Evolutionary conservation across 2,113 vertebrate genomes (phyloP).

Genomic region (Psilopsiagon aurifrons): DNA sequence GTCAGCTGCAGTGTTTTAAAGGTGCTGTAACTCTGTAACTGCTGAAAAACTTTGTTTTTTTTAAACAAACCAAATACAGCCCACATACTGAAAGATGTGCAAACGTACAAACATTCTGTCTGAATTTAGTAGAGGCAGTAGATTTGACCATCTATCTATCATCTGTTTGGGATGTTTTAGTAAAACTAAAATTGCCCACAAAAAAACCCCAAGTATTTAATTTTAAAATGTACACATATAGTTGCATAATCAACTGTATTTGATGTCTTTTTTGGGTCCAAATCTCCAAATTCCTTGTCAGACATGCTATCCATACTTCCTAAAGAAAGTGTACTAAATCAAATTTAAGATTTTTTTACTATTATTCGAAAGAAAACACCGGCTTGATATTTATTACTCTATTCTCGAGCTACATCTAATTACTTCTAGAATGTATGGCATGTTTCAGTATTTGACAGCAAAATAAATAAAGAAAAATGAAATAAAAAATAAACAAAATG

Average conservation of each 20-base stretch:
- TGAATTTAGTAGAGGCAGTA: not conserved
- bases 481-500: not conserved
- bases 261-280: not conserved
- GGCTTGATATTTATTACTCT: not conserved
- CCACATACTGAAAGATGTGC: not conserved
- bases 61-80: not conserved
- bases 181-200: not conserved
- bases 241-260: not conserved
- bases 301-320: not conserved
- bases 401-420: not conserved
- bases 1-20: slow-evolving; percentile 7
- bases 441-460: not conserved
- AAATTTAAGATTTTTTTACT: not conserved
- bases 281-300: not conserved
- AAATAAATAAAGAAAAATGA: not conserved
- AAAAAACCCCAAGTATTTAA: not conserved
- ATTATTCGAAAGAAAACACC: not conserved
- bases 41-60: not conserved
- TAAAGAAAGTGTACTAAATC: not conserved
- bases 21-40: not conserved
- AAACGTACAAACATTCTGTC: not conserved
- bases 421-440: not conserved
- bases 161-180: not conserved
- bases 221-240: not conserved
- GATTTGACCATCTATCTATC: not conserved